Percentiles rank a stretch among this genome's conserved stretches.
Conservation (phyloP, 2,113 vertebrate genomes). For the Steatornis caripensis region DNA sequence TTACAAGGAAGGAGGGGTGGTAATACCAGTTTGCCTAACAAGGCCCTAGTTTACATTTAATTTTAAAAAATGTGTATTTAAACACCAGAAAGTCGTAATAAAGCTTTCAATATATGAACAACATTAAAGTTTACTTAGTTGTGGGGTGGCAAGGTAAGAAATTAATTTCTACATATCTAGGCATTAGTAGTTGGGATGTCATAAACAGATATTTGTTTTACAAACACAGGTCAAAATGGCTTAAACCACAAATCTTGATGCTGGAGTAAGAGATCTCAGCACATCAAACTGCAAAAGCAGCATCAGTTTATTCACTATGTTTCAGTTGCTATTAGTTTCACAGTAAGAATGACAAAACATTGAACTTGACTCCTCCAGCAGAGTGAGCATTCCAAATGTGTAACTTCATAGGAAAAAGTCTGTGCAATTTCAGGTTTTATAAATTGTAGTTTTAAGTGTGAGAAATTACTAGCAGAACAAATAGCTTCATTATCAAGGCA, state of each 20-base stretch:
- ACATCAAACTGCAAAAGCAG: not conserved
- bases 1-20: not conserved
- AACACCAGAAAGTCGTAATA: not conserved
- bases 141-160: not conserved
- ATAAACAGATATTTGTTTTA: not conserved
- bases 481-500: not conserved
- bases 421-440: not conserved
- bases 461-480: not conserved
- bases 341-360: not conserved
- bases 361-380: not conserved
- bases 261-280: not conserved
- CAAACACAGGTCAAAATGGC: not conserved
- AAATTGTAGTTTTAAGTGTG: not conserved
- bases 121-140: not conserved
- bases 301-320: not conserved
- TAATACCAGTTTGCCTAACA: not conserved
- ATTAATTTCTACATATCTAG: not conserved
- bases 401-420: not conserved
- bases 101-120: not conserved
- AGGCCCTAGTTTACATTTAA: not conserved
- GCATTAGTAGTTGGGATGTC: not conserved
- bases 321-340: not conserved
- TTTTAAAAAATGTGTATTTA: not conserved
- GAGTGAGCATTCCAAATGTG: not conserved
- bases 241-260: not conserved